Percentiles rank a stretch among this genome's conserved stretches.
These are phyloP conservation scores for Geophilus truncorum DNA, from an alignment of 2,888 invertebrate species.

Conservation along the genomic window DNA sequence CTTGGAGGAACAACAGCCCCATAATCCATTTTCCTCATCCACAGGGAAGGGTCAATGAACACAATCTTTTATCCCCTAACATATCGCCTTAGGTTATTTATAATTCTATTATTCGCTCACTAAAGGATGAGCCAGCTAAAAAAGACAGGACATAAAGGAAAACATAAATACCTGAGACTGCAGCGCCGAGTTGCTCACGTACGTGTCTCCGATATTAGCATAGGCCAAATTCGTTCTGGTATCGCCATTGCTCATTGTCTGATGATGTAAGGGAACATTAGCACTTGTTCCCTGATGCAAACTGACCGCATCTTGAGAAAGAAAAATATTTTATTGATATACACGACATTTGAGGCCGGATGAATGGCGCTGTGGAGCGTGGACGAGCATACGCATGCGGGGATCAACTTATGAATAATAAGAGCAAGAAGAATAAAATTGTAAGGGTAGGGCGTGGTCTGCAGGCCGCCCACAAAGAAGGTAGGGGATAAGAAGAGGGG, in stretches of 20 bases:
- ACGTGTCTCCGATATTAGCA: slow-evolving; percentile 35
- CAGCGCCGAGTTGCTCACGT: slow-evolving; percentile 35
- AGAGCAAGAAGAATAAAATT: neutral
- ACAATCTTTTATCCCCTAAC: neutral
- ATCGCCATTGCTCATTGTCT: slow-evolving; percentile 28
- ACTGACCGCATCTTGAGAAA: slow-evolving; percentile 1
- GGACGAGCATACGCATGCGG: neutral
- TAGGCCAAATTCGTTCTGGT: slow-evolving; percentile 34
- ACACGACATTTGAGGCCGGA: neutral
- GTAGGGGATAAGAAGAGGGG: slow-evolving; percentile 3
- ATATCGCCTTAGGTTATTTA: neutral
- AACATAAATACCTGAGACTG: slow-evolving; percentile 35
- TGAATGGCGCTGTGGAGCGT: neutral
- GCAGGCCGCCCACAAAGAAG: neutral
- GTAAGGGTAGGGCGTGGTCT: neutral
- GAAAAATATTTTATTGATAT: neutral
- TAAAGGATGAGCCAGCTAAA: neutral
- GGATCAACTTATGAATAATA: slow-evolving; percentile 27
- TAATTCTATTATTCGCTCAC: neutral
- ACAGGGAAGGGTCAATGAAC: neutral
- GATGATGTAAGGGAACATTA: slow-evolving; percentile 34
- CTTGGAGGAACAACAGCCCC: neutral
- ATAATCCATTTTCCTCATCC: neutral
- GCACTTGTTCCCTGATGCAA: slow-evolving; percentile 31
- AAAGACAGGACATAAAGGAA: neutral